phyloP scores from a whole-genome alignment of 2,113 vertebrate species.

The Arizona elegans region DNA sequence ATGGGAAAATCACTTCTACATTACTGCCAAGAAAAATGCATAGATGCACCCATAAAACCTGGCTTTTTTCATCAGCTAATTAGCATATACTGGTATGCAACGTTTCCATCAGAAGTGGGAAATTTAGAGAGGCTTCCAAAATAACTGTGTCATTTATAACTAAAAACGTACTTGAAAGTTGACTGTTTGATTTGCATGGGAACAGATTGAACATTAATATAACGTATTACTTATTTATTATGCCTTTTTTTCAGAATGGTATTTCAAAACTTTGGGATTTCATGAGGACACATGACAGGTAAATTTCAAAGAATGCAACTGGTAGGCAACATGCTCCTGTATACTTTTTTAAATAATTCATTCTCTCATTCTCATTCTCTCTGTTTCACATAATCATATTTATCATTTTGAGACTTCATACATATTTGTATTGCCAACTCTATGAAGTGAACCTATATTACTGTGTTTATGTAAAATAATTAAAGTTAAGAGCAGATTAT shows the following conservation, averaged over 20 bases:
- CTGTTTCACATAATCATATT: not conserved
- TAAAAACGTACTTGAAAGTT: not conserved
- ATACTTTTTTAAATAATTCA: not conserved
- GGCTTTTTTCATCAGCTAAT: not conserved
- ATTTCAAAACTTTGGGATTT: constrained; percentile 88
- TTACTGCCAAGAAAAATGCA: not conserved
- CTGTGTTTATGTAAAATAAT: not conserved
- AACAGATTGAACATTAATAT: not conserved
- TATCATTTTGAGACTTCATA: not conserved
- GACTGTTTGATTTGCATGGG: not conserved
- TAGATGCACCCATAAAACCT: not conserved
- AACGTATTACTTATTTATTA: not conserved
- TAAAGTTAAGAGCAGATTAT: not conserved
- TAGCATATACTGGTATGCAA: not conserved
- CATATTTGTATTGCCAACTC: not conserved
- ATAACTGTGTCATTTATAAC: not conserved
- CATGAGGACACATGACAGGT: constrained; percentile 91
- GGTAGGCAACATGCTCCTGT: constrained; percentile 11
- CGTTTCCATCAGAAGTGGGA: not conserved
- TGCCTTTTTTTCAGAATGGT: constrained; percentile 73
- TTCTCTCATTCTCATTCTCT: not conserved
- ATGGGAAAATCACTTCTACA: not conserved
- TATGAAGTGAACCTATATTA: not conserved
- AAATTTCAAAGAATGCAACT: constrained; percentile 35
- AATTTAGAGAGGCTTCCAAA: not conserved